Evolutionary conservation across 2,113 vertebrate genomes (phyloP).

Genomic region (Eudyptes chrysolophus): DNA sequence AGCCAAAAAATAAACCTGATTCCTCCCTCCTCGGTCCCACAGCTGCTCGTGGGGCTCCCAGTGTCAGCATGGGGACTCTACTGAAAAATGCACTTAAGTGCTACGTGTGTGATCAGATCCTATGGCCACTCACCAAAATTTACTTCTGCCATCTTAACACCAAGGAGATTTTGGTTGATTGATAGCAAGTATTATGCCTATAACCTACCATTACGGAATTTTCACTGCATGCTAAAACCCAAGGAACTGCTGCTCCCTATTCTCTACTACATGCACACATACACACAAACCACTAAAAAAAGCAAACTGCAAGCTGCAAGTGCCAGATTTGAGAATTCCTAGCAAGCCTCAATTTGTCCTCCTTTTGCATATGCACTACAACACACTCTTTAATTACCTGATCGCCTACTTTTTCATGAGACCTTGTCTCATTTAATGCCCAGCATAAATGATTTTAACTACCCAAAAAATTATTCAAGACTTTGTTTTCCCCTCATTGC

Average conservation of each 20-base stretch:
- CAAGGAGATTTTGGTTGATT: neutral
- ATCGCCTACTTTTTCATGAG: neutral
- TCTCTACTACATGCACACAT: neutral
- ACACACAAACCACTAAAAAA: neutral
- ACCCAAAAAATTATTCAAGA: neutral
- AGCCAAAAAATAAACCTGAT: neutral
- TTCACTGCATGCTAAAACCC: neutral
- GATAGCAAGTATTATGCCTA: neutral
- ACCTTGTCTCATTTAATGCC: neutral
- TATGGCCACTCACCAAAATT: neutral
- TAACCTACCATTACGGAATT: fast-evolving
- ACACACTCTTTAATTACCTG: neutral
- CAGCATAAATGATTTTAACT: neutral
- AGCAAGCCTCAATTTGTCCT: neutral
- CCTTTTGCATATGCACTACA: neutral
- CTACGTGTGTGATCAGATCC: fast-evolving
- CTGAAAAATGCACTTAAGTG: neutral
- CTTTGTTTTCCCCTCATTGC: neutral
- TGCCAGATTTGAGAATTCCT: neutral
- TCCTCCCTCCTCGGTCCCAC: neutral
- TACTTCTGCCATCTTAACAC: neutral
- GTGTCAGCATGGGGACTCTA: neutral
- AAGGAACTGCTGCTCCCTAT: neutral
- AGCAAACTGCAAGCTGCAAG: neutral
- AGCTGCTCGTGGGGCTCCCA: neutral